phyloP scores from a whole-genome alignment of 2,888 invertebrate genomes.

The Agrypnus murinus region DNA sequence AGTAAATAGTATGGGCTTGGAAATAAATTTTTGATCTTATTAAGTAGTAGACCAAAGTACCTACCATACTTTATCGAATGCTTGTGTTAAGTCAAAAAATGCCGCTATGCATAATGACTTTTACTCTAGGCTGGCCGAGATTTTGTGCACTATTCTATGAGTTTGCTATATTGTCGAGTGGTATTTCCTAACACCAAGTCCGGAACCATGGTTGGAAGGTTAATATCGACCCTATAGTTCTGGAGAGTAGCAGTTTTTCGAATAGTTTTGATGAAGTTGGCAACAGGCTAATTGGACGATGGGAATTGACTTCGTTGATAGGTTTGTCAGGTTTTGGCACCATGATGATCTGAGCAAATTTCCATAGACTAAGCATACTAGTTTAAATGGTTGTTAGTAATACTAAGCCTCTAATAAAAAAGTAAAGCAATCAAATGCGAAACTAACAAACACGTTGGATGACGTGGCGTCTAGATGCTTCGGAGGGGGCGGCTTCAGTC shows the following conservation, averaged over 20 bases:
- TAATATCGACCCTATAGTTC: neutral
- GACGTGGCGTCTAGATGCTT: too few relatives aligned
- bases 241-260: conserved; percentile 52
- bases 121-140: conserved; percentile 2
- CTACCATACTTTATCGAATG: neutral
- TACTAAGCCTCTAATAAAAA: too few relatives aligned
- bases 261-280: conserved; percentile 54
- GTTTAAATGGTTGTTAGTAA: too few relatives aligned
- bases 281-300: conserved; percentile 55
- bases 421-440: too few relatives aligned
- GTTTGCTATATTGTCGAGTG: conserved; percentile 13
- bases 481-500: too few relatives aligned
- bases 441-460: too few relatives aligned
- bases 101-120: neutral
- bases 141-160: conserved; percentile 18
- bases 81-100: conserved; percentile 13
- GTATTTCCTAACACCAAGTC: neutral
- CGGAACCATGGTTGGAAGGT: neutral
- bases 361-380: too few relatives aligned
- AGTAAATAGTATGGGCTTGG: too few relatives aligned
- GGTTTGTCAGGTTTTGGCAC: conserved; percentile 55
- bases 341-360: too few relatives aligned
- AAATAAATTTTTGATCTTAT: too few relatives aligned
- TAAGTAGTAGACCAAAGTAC: too few relatives aligned
- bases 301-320: conserved; percentile 45